These are phyloP conservation scores for Eustalomyia histrio DNA, from an alignment of 2,888 invertebrate genomes.

Conservation along the genomic window DNA sequence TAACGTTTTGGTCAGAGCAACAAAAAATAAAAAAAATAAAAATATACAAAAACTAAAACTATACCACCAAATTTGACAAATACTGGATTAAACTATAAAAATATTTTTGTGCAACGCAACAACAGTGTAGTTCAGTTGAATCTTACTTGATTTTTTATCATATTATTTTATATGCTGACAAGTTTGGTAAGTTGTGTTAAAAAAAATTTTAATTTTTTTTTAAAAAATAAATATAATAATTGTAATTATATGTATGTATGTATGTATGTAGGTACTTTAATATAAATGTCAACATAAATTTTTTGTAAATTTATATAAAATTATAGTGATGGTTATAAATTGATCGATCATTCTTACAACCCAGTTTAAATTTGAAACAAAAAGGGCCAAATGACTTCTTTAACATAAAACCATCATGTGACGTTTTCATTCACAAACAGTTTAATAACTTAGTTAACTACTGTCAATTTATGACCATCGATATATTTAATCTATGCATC, in stretches of 20 bases:
- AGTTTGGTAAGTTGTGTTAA: conserved; percentile 59
- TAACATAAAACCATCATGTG: too few species aligned
- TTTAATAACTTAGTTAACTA: background rate
- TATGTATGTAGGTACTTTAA: background rate
- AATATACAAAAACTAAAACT: conserved; percentile 13
- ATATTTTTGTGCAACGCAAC: background rate
- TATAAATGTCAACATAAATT: conserved; percentile 17
- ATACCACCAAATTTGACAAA: conserved; percentile 46
- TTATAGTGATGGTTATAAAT: too few species aligned
- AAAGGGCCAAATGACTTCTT: too few species aligned
- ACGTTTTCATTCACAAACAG: too few species aligned
- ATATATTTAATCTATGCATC: background rate
- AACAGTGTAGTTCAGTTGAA: background rate
- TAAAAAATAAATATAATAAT: conserved; percentile 18
- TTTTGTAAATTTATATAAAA: background rate
- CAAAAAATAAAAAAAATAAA: conserved; percentile 8
- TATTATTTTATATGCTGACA: conserved; percentile 59
- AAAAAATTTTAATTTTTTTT: conserved; percentile 1
- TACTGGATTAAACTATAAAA: conserved; percentile 38
- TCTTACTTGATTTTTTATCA: conserved; percentile 27
- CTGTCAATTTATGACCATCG: background rate
- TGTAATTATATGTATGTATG: conserved; percentile 13
- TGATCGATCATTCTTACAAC: too few species aligned
- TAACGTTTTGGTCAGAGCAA: conserved; percentile 20
- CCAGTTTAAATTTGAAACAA: too few species aligned